Percentiles rank a stretch among this genome's conserved stretches.
Conservation (phyloP, 2,113 vertebrate genomes). For the Dipodomys spectabilis region DNA sequence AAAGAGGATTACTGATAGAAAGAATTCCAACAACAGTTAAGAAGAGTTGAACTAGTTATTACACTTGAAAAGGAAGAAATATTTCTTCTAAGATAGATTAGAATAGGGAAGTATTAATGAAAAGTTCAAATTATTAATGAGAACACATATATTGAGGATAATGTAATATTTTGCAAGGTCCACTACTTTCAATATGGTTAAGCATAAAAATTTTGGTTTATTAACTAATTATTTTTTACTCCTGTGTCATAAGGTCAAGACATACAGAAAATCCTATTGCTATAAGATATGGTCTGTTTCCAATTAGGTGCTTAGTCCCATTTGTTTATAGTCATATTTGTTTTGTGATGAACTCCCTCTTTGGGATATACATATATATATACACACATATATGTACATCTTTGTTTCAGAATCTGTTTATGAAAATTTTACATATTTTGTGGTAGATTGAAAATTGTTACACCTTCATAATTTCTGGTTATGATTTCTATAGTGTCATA, state of each 20-base stretch:
- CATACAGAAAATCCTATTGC: background rate
- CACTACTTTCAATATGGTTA: constrained; percentile 38
- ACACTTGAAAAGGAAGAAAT: background rate
- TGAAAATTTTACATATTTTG: constrained; percentile 48
- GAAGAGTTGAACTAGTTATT: background rate
- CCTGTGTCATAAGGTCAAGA: background rate
- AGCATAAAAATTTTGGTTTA: constrained; percentile 17
- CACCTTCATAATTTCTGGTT: constrained; percentile 4
- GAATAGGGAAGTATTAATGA: background rate
- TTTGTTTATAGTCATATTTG: background rate
- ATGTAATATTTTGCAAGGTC: constrained; percentile 8
- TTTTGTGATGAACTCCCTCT: background rate
- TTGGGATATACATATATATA: background rate
- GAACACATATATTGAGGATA: background rate
- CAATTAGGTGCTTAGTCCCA: background rate
- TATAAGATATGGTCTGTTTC: constrained; percentile 9
- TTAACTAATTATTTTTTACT: background rate
- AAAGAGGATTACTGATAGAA: background rate
- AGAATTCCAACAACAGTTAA: background rate
- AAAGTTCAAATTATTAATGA: background rate
- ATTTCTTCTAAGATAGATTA: background rate
- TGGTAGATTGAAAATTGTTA: constrained; percentile 13
- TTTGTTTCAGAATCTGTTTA: constrained; percentile 4
- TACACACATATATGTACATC: background rate
- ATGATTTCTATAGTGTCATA: constrained; percentile 35